Percentiles rank a stretch among this genome's conserved stretches.
Evolutionary conservation across 2,888 invertebrate genomes (phyloP).

Genomic region (Papilio demoleus): DNA sequence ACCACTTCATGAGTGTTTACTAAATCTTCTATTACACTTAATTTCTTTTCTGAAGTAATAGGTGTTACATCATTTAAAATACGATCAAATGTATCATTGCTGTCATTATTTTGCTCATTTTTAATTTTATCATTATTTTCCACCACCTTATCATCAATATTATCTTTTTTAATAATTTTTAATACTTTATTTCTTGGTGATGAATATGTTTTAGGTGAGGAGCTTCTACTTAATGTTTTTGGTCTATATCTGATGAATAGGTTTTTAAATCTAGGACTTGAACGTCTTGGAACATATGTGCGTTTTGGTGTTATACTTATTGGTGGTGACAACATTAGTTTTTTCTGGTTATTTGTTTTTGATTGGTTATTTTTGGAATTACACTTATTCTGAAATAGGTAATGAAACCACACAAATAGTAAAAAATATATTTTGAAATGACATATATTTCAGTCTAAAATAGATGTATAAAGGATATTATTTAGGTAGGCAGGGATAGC

Average conservation of each 20-base stretch:
- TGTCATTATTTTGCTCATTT: background rate
- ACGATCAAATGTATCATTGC: background rate
- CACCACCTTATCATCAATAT: background rate
- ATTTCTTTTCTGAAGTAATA: background rate
- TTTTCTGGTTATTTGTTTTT: background rate
- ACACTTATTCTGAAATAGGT: background rate
- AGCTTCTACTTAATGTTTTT: background rate
- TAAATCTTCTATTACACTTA: background rate
- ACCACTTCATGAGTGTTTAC: slow-evolving; percentile 1
- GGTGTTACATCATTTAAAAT: background rate
- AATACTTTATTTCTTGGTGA: background rate
- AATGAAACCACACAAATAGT: background rate
- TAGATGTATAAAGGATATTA: background rate
- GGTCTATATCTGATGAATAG: slow-evolving; percentile 1
- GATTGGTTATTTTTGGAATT: background rate
- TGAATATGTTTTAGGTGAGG: slow-evolving; percentile 12
- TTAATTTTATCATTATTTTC: background rate
- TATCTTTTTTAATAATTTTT: background rate
- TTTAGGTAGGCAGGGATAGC: background rate
- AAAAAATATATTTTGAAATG: background rate
- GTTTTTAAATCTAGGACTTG: slow-evolving; percentile 3
- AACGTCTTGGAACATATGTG: background rate
- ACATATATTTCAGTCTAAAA: background rate
- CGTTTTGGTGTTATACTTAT: background rate
- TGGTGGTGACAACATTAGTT: background rate